Conservation (phyloP, 2,797 vertebrate species). For the Acipenser transmontanus region DNA sequence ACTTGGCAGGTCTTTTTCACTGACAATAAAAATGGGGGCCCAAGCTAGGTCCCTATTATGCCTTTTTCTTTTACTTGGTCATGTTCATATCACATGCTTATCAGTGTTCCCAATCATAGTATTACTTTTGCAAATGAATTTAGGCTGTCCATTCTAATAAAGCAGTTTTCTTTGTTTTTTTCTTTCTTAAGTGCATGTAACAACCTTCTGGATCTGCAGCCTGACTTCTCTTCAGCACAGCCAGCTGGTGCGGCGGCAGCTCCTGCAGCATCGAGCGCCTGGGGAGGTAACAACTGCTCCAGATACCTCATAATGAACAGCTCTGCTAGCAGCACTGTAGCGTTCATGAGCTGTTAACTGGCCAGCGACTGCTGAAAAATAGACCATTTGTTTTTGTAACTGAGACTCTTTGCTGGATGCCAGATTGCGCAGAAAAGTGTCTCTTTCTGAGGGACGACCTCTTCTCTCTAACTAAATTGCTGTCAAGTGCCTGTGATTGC, state of each 20-base stretch:
- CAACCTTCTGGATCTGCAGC: conserved; percentile 89
- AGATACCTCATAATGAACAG: conserved; percentile 6
- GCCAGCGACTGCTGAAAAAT: background rate
- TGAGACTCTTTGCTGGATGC: no score
- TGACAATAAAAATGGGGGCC: no score
- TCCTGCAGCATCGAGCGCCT: conserved; percentile 65
- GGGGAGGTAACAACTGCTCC: conserved; percentile 76
- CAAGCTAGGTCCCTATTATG: no score
- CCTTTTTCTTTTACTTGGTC: no score
- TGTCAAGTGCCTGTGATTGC: no score
- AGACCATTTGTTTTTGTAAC: background rate
- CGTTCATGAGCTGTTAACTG: background rate
- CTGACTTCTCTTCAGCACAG: conserved; percentile 72
- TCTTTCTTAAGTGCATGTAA: conserved; percentile 63
- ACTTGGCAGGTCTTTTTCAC: no score
- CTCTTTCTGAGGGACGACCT: no score
- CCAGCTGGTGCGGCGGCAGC: conserved; percentile 58
- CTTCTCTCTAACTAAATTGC: no score
- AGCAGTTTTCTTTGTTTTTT: conserved; percentile 6
- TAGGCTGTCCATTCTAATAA: background rate
- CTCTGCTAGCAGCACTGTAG: background rate
- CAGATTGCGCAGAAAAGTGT: no score
- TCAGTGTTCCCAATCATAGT: no score
- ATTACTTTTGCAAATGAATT: background rate
- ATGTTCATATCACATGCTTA: no score